Base-by-base conservation (phyloP, 1,140 invertebrate genomes). In the Megalonaias nervosa region DNA sequence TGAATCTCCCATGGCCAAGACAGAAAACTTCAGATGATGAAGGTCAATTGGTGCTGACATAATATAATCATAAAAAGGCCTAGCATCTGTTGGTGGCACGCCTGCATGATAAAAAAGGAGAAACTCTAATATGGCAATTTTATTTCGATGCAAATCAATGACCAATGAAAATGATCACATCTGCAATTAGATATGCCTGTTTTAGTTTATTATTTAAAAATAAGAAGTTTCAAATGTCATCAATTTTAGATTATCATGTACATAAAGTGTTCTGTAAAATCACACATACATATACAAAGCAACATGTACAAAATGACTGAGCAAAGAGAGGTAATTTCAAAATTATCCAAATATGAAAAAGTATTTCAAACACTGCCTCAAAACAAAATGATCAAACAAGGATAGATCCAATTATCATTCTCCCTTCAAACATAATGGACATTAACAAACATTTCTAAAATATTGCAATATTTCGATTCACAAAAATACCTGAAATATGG, bases 51-150 rank as follows among this genome's bases (percentile, higher is more conserved):
- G 16, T 38, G 57, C 23, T 14, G 71, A 74, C 59, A 78, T 62
- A 14, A 85, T 19, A 38, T 58, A 70, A 6, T 81, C 73, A 67
- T 75, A 80, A 76, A 87, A 87, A 19, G 67, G 64, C 57, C 78
- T 60, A 14, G 86, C 85, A 81, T 86, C 86, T 31, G 85, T 77
- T 38, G 86, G 86, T 19, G 86, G 86, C n/a, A 85, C 84, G 74
- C 86, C 85, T 87, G 48, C 13, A 83, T 79, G 16, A 64, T 55
- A 67, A 31, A 6, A 58, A 67, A 38, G 23, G 48, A 21, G n/a
- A 17, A 67, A 23, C 17, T n/a, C 4, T 17, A 31, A 21, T 9
- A 6, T 9, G n/a, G 9, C 11, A 23, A 31, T n/a, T 13, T 23
- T 67, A 19, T n/a, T n/a, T 31, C 9, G 6, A 11, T 31, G 4